Conservation (phyloP, 2,797 vertebrate species). For the Morus bassanus region DNA sequence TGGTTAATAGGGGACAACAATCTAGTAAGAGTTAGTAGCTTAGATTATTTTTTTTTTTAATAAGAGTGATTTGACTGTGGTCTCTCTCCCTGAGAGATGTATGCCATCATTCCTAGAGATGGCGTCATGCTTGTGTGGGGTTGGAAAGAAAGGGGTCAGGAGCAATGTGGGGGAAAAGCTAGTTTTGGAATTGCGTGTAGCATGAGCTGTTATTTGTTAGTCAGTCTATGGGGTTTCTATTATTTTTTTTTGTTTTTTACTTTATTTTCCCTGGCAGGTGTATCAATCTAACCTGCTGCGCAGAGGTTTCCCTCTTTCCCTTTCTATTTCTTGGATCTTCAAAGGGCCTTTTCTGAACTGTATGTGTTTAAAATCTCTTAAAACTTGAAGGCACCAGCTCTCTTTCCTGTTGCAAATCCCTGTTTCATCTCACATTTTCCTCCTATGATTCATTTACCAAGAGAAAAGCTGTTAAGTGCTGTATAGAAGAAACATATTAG, state of each 20-base stretch:
- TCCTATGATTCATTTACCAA: slow-evolving; percentile 44
- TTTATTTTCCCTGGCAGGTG: neutral
- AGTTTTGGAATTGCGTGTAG: neutral
- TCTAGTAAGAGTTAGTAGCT: neutral
- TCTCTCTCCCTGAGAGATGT: neutral
- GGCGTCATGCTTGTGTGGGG: neutral
- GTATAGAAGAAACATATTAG: neutral
- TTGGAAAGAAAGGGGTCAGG: neutral
- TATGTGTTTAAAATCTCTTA: slow-evolving; percentile 10
- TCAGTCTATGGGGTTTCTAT: neutral
- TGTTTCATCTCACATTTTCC: slow-evolving; percentile 10
- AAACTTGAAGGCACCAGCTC: neutral
- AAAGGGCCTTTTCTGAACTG: neutral
- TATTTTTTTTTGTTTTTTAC: neutral
- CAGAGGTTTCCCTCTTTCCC: neutral
- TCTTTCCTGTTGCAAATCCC: slow-evolving; percentile 7
- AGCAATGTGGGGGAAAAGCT: neutral
- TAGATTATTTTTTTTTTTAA: neutral
- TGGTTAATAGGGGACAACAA: neutral
- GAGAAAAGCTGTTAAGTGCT: slow-evolving; percentile 39
- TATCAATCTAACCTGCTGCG: neutral
- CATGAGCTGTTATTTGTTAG: neutral
- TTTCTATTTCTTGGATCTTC: neutral
- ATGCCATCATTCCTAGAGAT: fast-evolving
- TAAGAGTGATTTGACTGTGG: neutral